phyloP scores from a whole-genome alignment of 1,140 invertebrate species.

The Capitella teleta region DNA sequence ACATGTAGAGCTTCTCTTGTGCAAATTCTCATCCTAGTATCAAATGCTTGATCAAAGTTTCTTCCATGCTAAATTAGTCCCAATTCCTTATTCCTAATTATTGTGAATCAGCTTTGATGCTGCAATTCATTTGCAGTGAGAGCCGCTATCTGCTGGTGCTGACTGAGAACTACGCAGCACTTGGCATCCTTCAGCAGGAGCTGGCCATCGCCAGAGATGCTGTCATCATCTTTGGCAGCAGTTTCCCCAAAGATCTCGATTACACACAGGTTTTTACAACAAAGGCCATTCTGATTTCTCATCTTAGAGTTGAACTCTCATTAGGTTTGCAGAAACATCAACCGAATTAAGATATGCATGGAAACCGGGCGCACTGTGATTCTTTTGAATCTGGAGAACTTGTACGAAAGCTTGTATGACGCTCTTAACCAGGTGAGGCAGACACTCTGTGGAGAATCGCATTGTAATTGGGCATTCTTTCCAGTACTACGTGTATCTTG shows the following conservation, averaged over 20 bases:
- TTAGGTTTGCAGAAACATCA: constrained; percentile 37
- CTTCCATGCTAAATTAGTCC: too few species aligned
- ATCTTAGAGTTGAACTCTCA: neutral
- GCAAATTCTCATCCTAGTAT: too few species aligned
- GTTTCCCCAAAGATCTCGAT: constrained; percentile 33
- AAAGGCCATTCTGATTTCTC: neutral
- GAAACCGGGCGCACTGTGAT: constrained; percentile 35
- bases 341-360: constrained; percentile 38
- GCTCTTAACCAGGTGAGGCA: constrained; percentile 29
- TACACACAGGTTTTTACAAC: constrained; percentile 34
- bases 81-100: too few species aligned
- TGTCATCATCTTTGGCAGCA: constrained; percentile 34
- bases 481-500: constrained; percentile 33
- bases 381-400: constrained; percentile 32
- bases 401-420: constrained; percentile 39
- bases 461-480: neutral
- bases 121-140: constrained; percentile 29
- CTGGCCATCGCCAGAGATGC: constrained; percentile 18
- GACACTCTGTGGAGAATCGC: neutral
- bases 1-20: too few species aligned
- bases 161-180: constrained; percentile 31
- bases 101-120: too few species aligned
- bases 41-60: too few species aligned
- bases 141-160: constrained; percentile 33
- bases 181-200: constrained; percentile 28